A percentile compares a stretch with the other conserved stretches of the same genome.
Conservation (phyloP, 2,888 invertebrate species). For the Platypus cylindrus region DNA sequence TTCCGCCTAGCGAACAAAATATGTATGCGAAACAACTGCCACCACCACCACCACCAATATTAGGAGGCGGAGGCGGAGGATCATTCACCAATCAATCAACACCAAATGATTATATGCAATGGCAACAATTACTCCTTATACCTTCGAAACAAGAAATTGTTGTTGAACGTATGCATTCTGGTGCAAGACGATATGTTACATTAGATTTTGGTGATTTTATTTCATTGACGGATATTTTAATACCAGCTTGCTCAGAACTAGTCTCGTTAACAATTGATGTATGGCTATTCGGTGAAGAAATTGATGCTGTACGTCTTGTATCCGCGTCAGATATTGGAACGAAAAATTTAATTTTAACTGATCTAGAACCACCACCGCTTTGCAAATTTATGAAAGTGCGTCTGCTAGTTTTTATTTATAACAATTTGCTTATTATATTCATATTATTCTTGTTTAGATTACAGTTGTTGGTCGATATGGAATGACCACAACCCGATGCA, state of each 20-base stretch:
- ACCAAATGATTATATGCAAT: slow-evolving; percentile 16
- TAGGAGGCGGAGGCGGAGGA: too few species aligned
- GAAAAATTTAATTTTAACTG: slow-evolving; percentile 72
- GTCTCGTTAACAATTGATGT: slow-evolving; percentile 81
- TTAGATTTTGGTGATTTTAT: slow-evolving; percentile 83
- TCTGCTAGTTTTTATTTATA: background rate
- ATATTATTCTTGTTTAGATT: slow-evolving; percentile 41
- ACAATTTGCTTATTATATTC: too few species aligned
- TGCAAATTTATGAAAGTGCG: slow-evolving; percentile 78
- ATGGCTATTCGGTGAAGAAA: slow-evolving; percentile 79
- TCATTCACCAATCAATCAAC: too few species aligned
- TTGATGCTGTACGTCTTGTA: slow-evolving; percentile 71
- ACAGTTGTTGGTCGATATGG: slow-evolving; percentile 86
- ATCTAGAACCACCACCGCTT: slow-evolving; percentile 81
- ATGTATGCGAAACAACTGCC: slow-evolving; percentile 7
- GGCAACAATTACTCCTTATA: slow-evolving; percentile 48
- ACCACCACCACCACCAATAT: slow-evolving; percentile 6
- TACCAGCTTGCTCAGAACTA: slow-evolving; percentile 68
- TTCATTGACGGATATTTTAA: slow-evolving; percentile 72
- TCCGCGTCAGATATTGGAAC: slow-evolving; percentile 79
- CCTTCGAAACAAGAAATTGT: slow-evolving; percentile 76
- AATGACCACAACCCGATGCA: slow-evolving; percentile 79
- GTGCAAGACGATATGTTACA: slow-evolving; percentile 82
- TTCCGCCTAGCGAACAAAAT: too few species aligned
- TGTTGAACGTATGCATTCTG: slow-evolving; percentile 87